Evolutionary conservation across 2,888 invertebrate genomes (phyloP), one percentile per base, ranked within the genome.

Genomic region (Monopis laevigella): DNA sequence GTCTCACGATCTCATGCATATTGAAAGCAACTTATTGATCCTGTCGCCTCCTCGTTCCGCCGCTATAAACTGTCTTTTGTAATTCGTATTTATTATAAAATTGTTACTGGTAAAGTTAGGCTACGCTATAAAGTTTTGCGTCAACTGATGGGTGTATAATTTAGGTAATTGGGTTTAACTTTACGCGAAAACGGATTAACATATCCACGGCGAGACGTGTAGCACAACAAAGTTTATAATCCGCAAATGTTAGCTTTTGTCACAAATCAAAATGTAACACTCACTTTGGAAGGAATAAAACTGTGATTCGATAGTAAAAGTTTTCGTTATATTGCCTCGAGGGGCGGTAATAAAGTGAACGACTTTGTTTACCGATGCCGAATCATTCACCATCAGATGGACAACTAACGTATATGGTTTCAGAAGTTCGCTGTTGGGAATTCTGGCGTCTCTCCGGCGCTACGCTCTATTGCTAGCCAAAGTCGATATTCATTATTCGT

Each of bases 341-440:
- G 36, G 36, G 36, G 13, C 21, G 8, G 12, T 21, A 36, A 36
- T 36, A 36, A 36, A 36, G 36, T 16, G 36, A 36, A 36, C 36
- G 36, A 36, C 36, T 36, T 36, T 36, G 36, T 36, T 36, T 36
- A 36, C 36, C 36, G 21, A 19, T 12, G 36, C 13, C 10, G 21
- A 36, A 36, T 36, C 36, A 21, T 36, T 36, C 21, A 19, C 10
- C n/a, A 21, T 21, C 32, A 32, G 17, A n/a, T 24, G 6, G 24
- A 24, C 24, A 24, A 24, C 24, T 5, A 7, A 36, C 32, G 21
- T 36, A 21, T 36, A 36, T 36, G 36, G 36, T 21, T 36, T 36
- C 11, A 2, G 12, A 13, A 36, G 19, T 21, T 18, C 11, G 11
- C 36, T 36, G 13, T 36, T 11, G 36, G 36, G 36, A 36, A 36